These are phyloP conservation scores for Rhadinocentrus ornatus DNA, from an alignment of 2,797 vertebrate genomes.

Conservation along the genomic window DNA sequence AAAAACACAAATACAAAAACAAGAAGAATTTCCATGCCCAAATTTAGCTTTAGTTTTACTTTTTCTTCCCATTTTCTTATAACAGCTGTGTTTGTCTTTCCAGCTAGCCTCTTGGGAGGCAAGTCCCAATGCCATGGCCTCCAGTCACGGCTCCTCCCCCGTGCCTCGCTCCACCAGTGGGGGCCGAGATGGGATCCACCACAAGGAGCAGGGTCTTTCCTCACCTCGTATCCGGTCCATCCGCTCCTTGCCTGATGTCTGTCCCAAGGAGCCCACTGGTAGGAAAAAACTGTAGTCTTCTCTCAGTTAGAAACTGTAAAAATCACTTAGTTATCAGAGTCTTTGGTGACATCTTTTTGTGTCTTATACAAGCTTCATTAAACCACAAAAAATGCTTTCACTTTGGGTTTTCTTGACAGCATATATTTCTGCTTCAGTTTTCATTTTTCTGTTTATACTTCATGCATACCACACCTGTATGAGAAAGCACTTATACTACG, in stretches of 20 bases:
- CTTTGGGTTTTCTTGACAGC: no score
- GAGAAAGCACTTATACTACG: no score
- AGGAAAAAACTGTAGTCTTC: neutral
- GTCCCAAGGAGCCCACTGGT: conserved; percentile 96
- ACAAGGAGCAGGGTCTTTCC: conserved; percentile 85
- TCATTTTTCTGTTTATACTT: neutral
- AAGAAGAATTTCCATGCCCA: no score
- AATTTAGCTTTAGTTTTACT: neutral
- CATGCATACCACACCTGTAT: neutral
- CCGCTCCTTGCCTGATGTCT: conserved; percentile 94
- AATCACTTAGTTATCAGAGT: neutral
- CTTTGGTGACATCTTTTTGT: neutral
- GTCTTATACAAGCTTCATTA: no score
- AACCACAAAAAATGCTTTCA: neutral
- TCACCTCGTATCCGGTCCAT: conserved; percentile 80
- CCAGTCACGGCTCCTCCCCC: conserved; percentile 91
- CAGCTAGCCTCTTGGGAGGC: conserved; percentile 85
- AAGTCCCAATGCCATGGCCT: conserved; percentile 92
- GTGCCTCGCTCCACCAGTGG: conserved; percentile 85
- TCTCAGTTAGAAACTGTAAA: neutral
- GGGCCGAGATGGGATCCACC: conserved; percentile 87
- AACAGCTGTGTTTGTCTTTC: neutral
- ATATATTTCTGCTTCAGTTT: neutral
- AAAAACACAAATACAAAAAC: no score
- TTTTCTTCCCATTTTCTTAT: neutral